Conservation (phyloP, 2,888 invertebrate genomes). For the Apodemia hepburni region DNA sequence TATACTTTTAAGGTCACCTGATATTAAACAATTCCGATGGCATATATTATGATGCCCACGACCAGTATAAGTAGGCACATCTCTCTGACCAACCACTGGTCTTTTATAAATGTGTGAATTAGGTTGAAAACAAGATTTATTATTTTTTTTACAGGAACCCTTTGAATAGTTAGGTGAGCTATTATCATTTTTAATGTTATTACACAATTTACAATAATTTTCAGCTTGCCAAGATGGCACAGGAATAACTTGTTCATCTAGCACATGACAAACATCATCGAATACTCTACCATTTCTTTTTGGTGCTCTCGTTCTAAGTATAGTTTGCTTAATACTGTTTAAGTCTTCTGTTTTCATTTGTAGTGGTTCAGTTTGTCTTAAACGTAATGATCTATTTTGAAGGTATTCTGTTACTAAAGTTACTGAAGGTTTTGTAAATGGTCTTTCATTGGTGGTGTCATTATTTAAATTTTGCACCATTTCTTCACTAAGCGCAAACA, state of each 20-base stretch:
- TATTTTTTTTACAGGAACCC: conserved; percentile 39
- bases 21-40: neutral
- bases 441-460: conserved; percentile 38
- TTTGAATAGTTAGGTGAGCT: neutral
- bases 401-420: conserved; percentile 65
- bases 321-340: conserved; percentile 58
- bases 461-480: conserved; percentile 66
- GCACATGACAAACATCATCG: conserved; percentile 55
- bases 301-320: conserved; percentile 50
- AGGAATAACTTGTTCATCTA: conserved; percentile 59
- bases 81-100: neutral
- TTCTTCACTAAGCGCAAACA: conserved; percentile 69
- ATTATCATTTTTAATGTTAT: conserved; percentile 25
- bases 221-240: conserved; percentile 61
- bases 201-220: conserved; percentile 41
- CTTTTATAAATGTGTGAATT: neutral
- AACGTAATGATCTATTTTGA: conserved; percentile 56
- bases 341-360: conserved; percentile 52
- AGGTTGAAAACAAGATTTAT: neutral
- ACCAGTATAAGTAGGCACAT: neutral
- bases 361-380: conserved; percentile 47
- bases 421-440: conserved; percentile 47
- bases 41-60: neutral
- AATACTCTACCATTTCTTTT: conserved; percentile 54
- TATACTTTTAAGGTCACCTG: conserved; percentile 8